Conservation (phyloP, 2,797 vertebrate genomes). For the Euphonia xanthogaster region DNA sequence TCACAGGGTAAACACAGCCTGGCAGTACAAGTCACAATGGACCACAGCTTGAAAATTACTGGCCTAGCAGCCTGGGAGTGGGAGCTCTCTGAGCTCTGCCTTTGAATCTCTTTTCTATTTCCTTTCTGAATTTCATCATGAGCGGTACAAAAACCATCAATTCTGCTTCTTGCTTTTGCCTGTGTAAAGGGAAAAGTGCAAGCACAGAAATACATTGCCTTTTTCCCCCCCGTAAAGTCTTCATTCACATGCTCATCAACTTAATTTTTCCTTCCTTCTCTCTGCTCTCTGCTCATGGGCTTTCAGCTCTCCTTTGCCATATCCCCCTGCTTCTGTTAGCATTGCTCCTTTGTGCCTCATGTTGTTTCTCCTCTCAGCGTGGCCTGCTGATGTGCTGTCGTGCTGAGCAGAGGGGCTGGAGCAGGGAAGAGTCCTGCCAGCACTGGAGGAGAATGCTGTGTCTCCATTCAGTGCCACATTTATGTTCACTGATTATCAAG, state of each 20-base stretch:
- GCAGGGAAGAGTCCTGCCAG: background rate
- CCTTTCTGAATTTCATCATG: constrained; percentile 9
- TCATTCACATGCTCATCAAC: background rate
- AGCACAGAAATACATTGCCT: background rate
- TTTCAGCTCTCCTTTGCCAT: background rate
- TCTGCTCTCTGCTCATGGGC: background rate
- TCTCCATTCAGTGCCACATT: background rate
- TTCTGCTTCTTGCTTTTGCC: background rate
- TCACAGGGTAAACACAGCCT: constrained; percentile 59
- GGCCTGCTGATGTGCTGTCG: background rate
- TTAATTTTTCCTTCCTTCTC: constrained; percentile 10
- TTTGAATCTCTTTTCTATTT: constrained; percentile 34
- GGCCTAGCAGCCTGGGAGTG: background rate
- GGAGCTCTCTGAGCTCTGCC: constrained; percentile 7
- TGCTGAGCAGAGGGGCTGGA: constrained; percentile 1
- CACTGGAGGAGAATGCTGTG: background rate
- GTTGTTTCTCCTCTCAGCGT: background rate
- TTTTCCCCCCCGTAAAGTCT: background rate
- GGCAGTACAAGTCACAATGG: constrained; percentile 21
- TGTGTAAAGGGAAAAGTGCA: background rate
- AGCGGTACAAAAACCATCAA: background rate
- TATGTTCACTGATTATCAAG: background rate
- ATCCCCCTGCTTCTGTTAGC: background rate
- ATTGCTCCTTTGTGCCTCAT: background rate
- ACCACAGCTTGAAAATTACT: constrained; percentile 63